These are phyloP conservation scores for Halcyon badia DNA, from an alignment of 2,797 vertebrate genomes.

Conservation along the genomic window DNA sequence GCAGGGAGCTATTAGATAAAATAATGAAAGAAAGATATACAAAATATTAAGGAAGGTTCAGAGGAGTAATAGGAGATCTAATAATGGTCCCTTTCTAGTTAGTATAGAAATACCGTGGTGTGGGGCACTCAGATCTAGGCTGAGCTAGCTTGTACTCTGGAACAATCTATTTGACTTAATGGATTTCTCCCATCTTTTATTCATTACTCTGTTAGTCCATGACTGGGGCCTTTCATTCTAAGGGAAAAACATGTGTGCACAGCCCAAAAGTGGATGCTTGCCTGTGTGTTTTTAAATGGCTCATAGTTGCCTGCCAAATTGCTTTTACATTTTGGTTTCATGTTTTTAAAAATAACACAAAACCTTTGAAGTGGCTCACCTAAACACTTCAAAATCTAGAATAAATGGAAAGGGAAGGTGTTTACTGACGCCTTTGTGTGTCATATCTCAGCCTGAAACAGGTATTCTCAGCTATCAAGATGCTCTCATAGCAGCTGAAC, in stretches of 20 bases:
- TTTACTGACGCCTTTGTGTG: neutral
- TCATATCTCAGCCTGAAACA: neutral
- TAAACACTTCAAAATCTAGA: constrained; percentile 17
- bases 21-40: neutral
- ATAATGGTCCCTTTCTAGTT: neutral
- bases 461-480: constrained; percentile 10
- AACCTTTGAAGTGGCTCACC: neutral
- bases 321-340: neutral
- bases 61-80: neutral
- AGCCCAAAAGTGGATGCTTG: neutral
- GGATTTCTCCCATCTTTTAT: constrained; percentile 50
- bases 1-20: neutral
- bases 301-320: neutral
- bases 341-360: neutral
- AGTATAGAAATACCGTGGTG: neutral
- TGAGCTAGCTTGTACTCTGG: neutral
- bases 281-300: neutral
- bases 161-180: neutral
- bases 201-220: constrained; percentile 11
- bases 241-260: neutral
- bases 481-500: neutral
- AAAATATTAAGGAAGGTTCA: neutral
- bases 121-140: neutral
- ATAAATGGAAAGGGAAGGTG: neutral
- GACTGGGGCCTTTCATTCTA: neutral